Percentiles rank a stretch among this genome's conserved stretches.
phyloP scores from a whole-genome alignment of 2,113 vertebrate genomes.

The Laticauda colubrina region DNA sequence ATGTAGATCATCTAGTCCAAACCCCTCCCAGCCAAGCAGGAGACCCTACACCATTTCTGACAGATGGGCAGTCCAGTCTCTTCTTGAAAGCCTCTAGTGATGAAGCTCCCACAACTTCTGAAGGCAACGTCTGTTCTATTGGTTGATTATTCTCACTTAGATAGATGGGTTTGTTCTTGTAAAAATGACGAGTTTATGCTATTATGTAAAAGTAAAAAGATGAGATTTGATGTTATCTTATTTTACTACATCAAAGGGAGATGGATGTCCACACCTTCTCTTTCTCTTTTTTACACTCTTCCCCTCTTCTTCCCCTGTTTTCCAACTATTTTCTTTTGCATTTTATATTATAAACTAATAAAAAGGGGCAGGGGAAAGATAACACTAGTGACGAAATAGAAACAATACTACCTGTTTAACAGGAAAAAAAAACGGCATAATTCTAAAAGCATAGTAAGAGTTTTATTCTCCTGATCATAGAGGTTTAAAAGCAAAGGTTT shows the following conservation, averaged over 20 bases:
- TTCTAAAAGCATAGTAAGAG: neutral
- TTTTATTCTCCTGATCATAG: neutral
- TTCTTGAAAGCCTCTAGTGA: too few species aligned
- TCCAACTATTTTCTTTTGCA: neutral
- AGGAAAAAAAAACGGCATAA: neutral
- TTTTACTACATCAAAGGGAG: neutral
- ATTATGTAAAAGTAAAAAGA: neutral
- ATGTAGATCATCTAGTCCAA: too few species aligned
- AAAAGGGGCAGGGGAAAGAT: neutral
- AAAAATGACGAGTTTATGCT: neutral
- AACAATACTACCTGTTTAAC: neutral
- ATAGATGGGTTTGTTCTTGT: neutral
- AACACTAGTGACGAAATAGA: neutral
- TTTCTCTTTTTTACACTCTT: neutral
- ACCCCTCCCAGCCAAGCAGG: too few species aligned
- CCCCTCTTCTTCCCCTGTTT: neutral
- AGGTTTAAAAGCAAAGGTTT: neutral
- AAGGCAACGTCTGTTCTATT: too few species aligned
- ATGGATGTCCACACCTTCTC: neutral
- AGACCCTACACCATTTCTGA: too few species aligned
- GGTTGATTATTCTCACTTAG: too few species aligned
- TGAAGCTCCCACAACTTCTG: too few species aligned
- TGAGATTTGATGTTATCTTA: neutral
- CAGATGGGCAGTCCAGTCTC: too few species aligned
- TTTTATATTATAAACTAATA: neutral